phyloP scores from a whole-genome alignment of 1,140 invertebrate genomes.

The Dinothrombium tinctorium region DNA sequence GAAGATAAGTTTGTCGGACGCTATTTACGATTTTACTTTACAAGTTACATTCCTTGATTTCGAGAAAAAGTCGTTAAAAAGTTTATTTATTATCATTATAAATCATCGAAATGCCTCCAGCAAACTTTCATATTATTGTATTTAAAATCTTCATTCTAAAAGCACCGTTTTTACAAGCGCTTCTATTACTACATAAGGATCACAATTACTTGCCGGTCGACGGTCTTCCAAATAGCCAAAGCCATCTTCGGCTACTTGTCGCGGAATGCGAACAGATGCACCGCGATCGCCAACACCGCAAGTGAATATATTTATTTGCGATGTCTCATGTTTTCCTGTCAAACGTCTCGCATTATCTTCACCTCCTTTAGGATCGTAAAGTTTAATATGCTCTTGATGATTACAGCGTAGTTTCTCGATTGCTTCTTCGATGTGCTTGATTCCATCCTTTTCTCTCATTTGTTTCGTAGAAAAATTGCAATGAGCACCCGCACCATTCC shows the following conservation, averaged over 20 bases:
- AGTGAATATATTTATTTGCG: constrained; percentile 21
- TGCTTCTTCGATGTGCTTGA: constrained; percentile 23
- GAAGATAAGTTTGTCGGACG: too few species aligned
- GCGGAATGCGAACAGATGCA: constrained; percentile 26
- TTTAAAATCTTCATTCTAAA: too few species aligned
- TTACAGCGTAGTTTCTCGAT: constrained; percentile 51
- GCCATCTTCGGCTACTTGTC: constrained; percentile 44
- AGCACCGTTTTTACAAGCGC: constrained; percentile 48
- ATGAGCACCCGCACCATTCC: constrained; percentile 73
- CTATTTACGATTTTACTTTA: too few species aligned
- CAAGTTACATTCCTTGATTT: too few species aligned
- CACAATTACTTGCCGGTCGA: constrained; percentile 74
- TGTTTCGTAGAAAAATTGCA: constrained; percentile 68
- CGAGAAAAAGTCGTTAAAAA: too few species aligned
- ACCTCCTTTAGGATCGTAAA: constrained; percentile 54
- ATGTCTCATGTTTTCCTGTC: constrained; percentile 32
- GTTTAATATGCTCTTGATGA: constrained; percentile 62
- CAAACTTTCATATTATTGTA: too few species aligned
- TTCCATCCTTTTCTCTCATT: constrained; percentile 60
- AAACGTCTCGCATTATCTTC: constrained; percentile 58
- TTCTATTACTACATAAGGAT: constrained; percentile 55
- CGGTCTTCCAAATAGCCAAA: constrained; percentile 82
- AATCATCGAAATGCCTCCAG: too few species aligned
- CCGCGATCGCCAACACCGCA: constrained; percentile 30
- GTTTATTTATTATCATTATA: too few species aligned